These are phyloP conservation scores for Carettochelys insculpta DNA, from an alignment of 2,113 vertebrate genomes.

Conservation along the genomic window DNA sequence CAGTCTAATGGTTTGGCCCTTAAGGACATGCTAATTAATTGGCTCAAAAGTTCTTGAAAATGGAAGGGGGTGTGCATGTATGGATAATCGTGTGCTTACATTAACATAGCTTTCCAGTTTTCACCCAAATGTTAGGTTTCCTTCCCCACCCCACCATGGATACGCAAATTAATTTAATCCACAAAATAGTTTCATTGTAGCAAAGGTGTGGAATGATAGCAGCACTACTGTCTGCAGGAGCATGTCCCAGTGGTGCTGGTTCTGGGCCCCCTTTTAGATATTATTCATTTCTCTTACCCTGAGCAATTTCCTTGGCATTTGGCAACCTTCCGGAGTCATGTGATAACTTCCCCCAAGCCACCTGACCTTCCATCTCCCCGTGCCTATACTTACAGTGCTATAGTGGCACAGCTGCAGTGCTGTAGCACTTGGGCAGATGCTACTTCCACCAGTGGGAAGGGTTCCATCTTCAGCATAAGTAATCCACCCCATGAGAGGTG, in stretches of 20 bases:
- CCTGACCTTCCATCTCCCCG: conserved; percentile 31
- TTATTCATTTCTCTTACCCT: not conserved
- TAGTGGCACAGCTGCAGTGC: not conserved
- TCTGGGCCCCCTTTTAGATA: not conserved
- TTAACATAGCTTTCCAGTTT: not conserved
- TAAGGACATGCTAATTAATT: not conserved
- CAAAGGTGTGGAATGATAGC: not conserved
- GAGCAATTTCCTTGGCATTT: conserved; percentile 11
- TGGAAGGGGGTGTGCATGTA: not conserved
- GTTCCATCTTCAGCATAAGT: not conserved
- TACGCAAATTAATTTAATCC: not conserved
- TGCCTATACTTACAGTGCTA: not conserved
- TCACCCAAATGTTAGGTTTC: not conserved
- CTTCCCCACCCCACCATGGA: not conserved
- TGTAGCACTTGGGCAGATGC: not conserved
- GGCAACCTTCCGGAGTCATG: not conserved
- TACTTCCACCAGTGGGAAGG: not conserved
- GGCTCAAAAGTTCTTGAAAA: not conserved
- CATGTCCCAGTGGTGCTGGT: not conserved
- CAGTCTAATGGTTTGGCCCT: not conserved
- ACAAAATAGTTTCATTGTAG: not conserved
- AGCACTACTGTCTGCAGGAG: not conserved
- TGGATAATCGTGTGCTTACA: not conserved
- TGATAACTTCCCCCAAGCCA: conserved; percentile 39
- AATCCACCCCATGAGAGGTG: not conserved